A percentile compares a stretch with the other conserved stretches of the same genome.
These are phyloP conservation scores for Malthinus seriepunctatus DNA, from an alignment of 2,888 invertebrate genomes.

Conservation along the genomic window DNA sequence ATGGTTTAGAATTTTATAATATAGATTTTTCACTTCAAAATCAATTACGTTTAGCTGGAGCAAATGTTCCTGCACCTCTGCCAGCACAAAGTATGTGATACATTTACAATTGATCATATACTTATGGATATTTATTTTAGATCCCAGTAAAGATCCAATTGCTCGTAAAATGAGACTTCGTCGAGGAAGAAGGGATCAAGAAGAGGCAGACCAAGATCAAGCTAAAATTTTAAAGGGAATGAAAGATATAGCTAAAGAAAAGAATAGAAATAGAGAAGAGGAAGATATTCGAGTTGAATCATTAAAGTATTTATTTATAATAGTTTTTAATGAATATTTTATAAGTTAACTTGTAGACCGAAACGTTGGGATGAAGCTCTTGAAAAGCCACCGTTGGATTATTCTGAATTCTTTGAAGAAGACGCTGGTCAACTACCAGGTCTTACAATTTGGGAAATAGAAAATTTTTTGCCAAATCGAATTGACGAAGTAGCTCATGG, in stretches of 20 bases:
- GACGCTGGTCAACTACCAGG: conserved; percentile 93
- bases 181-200: conserved; percentile 76
- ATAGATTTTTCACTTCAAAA: conserved; percentile 98
- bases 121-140: too few species aligned
- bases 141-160: conserved; percentile 84
- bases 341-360: conserved; percentile 63
- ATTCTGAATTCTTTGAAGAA: conserved; percentile 96
- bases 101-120: too few species aligned
- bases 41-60: conserved; percentile 90
- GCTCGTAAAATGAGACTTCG: conserved; percentile 90
- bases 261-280: conserved; percentile 71
- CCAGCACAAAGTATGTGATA: conserved; percentile 66
- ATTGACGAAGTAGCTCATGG: conserved; percentile 94
- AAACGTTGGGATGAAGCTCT: conserved; percentile 96
- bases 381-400: conserved; percentile 94
- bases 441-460: conserved; percentile 97
- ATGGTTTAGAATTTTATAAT: conserved; percentile 93
- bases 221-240: conserved; percentile 89
- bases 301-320: conserved; percentile 63
- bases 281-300: conserved; percentile 70
- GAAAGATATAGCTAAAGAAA: conserved; percentile 83
- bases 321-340: not conserved
- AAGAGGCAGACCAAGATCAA: conserved; percentile 82
- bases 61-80: conserved; percentile 75
- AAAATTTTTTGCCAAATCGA: conserved; percentile 96